These are phyloP conservation scores for Albula goreensis DNA, from an alignment of 2,113 vertebrate genomes.

Conservation along the genomic window DNA sequence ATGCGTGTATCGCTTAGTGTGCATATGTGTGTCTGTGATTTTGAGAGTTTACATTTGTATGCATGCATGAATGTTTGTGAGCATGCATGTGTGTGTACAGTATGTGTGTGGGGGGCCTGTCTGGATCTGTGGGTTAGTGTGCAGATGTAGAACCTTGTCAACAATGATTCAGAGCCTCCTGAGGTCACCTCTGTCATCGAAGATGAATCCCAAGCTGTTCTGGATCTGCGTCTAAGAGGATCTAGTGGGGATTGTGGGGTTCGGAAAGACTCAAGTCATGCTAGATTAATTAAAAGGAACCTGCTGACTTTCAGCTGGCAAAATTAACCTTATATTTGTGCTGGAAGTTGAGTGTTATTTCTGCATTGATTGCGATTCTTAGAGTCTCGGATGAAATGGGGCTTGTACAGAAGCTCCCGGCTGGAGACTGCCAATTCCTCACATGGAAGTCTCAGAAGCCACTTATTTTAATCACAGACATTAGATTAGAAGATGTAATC, in stretches of 20 bases:
- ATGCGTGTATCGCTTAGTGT: not conserved
- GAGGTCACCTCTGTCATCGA: slow-evolving; percentile 25
- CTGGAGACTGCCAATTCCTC: slow-evolving; percentile 33
- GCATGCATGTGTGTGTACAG: not conserved
- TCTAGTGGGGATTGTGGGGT: slow-evolving; percentile 18
- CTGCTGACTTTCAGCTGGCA: slow-evolving; percentile 47
- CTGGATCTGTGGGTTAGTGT: not conserved
- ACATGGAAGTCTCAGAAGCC: slow-evolving; percentile 28
- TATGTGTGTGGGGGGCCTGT: not conserved
- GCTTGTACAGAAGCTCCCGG: slow-evolving; percentile 34
- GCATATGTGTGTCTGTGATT: not conserved
- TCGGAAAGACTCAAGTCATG: slow-evolving; percentile 29
- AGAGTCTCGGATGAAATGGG: slow-evolving; percentile 36
- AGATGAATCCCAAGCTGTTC: slow-evolving; percentile 22
- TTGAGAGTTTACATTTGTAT: not conserved
- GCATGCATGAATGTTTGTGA: not conserved
- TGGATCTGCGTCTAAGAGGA: slow-evolving; percentile 10
- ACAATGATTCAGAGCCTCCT: slow-evolving; percentile 17
- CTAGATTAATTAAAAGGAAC: slow-evolving; percentile 46
- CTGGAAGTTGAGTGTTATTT: slow-evolving; percentile 28
- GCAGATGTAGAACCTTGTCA: slow-evolving; percentile 19
- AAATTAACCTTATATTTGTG: slow-evolving; percentile 36
- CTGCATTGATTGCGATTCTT: slow-evolving; percentile 41
- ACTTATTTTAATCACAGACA: slow-evolving; percentile 32
- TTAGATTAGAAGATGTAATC: slow-evolving; percentile 44